These are phyloP conservation scores for Halcyon senegalensis DNA, from an alignment of 2,113 vertebrate species.

Conservation along the genomic window DNA sequence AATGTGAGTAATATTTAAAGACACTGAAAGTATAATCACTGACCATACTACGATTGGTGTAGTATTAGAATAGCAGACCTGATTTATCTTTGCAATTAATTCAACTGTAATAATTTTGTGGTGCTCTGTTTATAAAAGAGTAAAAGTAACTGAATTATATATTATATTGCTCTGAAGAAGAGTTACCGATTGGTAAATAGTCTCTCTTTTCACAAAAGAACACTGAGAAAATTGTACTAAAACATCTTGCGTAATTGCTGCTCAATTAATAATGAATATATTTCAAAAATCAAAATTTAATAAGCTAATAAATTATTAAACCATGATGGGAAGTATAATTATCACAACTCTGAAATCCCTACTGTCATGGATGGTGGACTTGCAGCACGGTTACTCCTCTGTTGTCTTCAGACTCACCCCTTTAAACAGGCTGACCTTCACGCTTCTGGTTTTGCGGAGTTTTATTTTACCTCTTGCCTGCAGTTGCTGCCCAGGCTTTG, in stretches of 20 bases:
- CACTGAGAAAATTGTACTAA: not conserved
- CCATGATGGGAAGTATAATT: not conserved
- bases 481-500: not conserved
- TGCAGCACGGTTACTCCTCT: not conserved
- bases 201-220: not conserved
- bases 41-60: not conserved
- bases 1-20: not conserved
- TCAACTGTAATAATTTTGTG: not conserved
- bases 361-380: not conserved
- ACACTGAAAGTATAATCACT: not conserved
- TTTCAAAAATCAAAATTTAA: slow-evolving; percentile 55
- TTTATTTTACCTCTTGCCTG: not conserved
- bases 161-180: not conserved
- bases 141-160: not conserved
- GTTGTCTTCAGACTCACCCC: not conserved
- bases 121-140: not conserved
- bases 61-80: not conserved
- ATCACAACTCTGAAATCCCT: not conserved
- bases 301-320: slow-evolving; percentile 52
- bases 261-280: slow-evolving; percentile 50
- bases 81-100: not conserved
- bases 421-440: not conserved
- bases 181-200: slow-evolving; percentile 8
- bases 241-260: not conserved
- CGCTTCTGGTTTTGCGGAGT: not conserved